These are phyloP conservation scores for Oscheius onirici DNA, from an alignment of 2,888 invertebrate species.

Conservation along the genomic window DNA sequence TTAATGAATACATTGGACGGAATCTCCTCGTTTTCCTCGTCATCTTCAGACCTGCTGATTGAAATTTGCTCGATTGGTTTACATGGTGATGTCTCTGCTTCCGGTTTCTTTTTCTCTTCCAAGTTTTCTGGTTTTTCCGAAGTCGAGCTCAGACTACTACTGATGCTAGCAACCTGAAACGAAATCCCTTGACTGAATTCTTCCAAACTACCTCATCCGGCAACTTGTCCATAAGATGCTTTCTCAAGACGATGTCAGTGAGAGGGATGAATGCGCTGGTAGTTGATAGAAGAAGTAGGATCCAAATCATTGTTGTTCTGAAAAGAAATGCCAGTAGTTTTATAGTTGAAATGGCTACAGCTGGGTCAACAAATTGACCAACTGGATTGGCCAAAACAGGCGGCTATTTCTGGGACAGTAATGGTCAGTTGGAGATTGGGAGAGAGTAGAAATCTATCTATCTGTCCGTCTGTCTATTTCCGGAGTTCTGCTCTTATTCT, in stretches of 20 bases:
- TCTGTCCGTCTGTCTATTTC: too few species aligned
- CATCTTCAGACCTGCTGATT: background rate
- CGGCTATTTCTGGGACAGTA: too few species aligned
- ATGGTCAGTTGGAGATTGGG: too few species aligned
- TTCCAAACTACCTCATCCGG: background rate
- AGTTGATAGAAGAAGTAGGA: background rate
- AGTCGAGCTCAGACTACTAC: background rate
- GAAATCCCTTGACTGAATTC: background rate
- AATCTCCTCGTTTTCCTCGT: too few species aligned
- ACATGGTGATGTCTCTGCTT: background rate
- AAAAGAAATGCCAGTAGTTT: too few species aligned
- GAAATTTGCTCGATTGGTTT: background rate
- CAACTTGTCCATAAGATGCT: background rate
- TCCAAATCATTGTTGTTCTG: background rate
- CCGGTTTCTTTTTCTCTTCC: background rate
- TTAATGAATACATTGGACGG: too few species aligned
- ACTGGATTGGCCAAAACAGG: too few species aligned
- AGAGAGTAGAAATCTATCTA: too few species aligned
- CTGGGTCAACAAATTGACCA: too few species aligned
- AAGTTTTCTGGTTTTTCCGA: background rate
- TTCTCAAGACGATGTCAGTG: background rate
- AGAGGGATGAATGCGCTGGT: background rate
- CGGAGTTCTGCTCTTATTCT: too few species aligned
- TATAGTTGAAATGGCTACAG: too few species aligned
- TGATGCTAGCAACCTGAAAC: background rate